A percentile compares a stretch with the other conserved stretches of the same genome.
These are phyloP conservation scores for Acanthisitta chloris DNA, from an alignment of 2,113 vertebrate species.

Conservation along the genomic window DNA sequence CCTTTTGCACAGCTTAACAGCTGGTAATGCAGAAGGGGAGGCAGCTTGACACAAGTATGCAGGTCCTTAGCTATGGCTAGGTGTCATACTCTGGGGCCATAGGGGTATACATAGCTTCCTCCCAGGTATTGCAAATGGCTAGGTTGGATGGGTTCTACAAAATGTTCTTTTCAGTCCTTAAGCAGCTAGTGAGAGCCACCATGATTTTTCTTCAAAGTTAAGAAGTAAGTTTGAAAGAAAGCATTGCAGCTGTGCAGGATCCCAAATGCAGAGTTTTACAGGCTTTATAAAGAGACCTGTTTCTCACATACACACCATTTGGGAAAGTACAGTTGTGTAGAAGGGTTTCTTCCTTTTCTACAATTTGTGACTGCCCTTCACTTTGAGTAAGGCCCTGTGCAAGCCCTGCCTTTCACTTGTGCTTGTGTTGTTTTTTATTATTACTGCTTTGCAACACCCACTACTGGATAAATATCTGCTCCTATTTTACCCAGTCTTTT, in stretches of 20 bases:
- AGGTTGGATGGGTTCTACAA: rapidly evolving
- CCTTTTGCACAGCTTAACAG: background rate
- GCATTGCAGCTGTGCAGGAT: background rate
- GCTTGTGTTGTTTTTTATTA: background rate
- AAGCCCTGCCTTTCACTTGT: background rate
- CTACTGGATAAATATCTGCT: background rate
- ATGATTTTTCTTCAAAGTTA: background rate
- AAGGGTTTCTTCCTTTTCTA: background rate
- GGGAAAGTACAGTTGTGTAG: background rate
- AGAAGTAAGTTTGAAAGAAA: background rate
- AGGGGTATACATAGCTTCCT: background rate
- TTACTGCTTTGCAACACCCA: background rate
- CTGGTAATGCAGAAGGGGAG: background rate
- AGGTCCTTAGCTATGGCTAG: background rate
- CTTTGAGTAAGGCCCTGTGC: background rate
- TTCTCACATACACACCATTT: background rate
- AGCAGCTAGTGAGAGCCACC: background rate
- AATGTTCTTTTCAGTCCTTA: background rate
- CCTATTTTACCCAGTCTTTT: background rate
- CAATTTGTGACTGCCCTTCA: background rate
- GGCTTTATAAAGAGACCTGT: background rate
- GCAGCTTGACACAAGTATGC: background rate
- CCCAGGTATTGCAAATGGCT: background rate
- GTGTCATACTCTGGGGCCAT: background rate
- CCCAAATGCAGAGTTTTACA: background rate